Evolutionary conservation across 2,888 invertebrate species (phyloP), one percentile per base, ranked within the genome.

Genomic region (Chymomyza procnemis): DNA sequence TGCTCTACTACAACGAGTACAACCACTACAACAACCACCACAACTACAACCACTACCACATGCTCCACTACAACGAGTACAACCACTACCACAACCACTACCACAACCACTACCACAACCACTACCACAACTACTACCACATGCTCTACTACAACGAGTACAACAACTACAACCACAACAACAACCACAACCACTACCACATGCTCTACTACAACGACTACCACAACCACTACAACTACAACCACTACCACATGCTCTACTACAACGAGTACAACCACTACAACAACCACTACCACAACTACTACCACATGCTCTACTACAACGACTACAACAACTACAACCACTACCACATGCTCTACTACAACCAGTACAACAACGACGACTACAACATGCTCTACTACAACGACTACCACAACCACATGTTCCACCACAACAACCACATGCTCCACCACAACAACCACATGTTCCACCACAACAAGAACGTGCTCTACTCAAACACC

Each of bases 161-260:
- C 59, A 16, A 52, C 61, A 14, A 34, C 52, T 0, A 54, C 52
- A 4, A 14, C 61, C 0, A 34, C 61, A n/a, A 61, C 61, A 14
- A 34, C 61, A 30, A 52, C 61, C 12, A 61, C 61, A 34, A 34
- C 61, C 12, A 8, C 34, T 34, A 41, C 52, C n/a, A 26, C 61
- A 21, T 19, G 52, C 18, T 19, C 61, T 9, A 30, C 52, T 18
- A 34, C 52, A 61, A 26, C 61, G 1, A 41, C 19, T 1, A 58
- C 58, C 3, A 41, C 5, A 8, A 46, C 58, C 0, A 58, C 58
- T 9, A 18, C 58, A 2, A 34, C 58, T 0, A 34, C 4, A 1
- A 19, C 58, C 5, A 46, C 58, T 16, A 58, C 58, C 12, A 58
- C 50, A 21, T 26, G 52, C 50, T n/a, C 61, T 3, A 52, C 52